These are phyloP conservation scores for Diogma glabrata DNA, from an alignment of 2,888 invertebrate genomes.

Conservation along the genomic window DNA sequence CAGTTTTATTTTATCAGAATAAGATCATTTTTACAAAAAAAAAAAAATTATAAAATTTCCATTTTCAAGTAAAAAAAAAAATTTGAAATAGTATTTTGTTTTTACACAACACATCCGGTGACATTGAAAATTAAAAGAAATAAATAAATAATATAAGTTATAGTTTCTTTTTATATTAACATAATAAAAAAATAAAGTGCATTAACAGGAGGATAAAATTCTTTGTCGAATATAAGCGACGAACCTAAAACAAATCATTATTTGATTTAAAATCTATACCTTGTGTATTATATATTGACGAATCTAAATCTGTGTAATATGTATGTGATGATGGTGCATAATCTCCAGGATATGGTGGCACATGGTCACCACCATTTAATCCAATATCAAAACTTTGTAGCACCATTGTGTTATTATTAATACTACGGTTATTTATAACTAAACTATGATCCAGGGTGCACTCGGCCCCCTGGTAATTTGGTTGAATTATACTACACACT, in stretches of 20 bases:
- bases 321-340: slow-evolving; percentile 26
- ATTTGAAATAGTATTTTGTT: too few relatives aligned
- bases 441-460: slow-evolving; percentile 14
- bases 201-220: too few relatives aligned
- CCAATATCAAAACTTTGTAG: slow-evolving; percentile 33
- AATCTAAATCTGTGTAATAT: slow-evolving; percentile 35
- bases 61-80: too few relatives aligned
- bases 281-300: slow-evolving; percentile 33
- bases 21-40: neutral
- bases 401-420: slow-evolving; percentile 25
- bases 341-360: slow-evolving; percentile 31
- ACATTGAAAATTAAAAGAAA: slow-evolving; percentile 13
- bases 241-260: too few relatives aligned
- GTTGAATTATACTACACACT: slow-evolving; percentile 16
- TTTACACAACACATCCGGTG: slow-evolving; percentile 17
- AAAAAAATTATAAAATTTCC: neutral
- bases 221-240: too few relatives aligned
- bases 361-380: slow-evolving; percentile 19
- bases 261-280: slow-evolving; percentile 20
- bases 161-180: too few relatives aligned
- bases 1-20: too few relatives aligned
- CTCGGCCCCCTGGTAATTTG: slow-evolving; percentile 14
- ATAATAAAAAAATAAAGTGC: too few relatives aligned
- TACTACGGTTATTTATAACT: slow-evolving; percentile 4
- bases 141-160: too few relatives aligned